Conservation (phyloP, 1,140 invertebrate genomes). For the Ips nitidus region DNA sequence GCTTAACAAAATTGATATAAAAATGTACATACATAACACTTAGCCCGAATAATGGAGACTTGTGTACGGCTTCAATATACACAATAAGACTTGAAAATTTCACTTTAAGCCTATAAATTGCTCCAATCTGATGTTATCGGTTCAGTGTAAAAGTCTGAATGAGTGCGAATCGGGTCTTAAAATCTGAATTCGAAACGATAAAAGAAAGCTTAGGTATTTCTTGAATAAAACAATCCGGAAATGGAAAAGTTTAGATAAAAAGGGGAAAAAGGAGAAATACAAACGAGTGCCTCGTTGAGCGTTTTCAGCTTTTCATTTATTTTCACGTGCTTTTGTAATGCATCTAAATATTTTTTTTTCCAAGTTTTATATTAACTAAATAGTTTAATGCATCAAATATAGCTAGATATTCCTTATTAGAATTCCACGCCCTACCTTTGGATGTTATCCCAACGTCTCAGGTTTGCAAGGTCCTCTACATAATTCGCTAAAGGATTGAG, state of each 20-base stretch:
- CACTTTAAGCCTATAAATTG: too few species aligned
- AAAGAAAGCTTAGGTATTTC: neutral
- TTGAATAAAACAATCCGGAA: slow-evolving; percentile 16
- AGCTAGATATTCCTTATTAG: slow-evolving; percentile 1
- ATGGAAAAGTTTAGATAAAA: slow-evolving; percentile 18
- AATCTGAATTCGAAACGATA: slow-evolving; percentile 11
- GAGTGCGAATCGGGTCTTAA: slow-evolving; percentile 11
- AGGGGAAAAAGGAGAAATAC: slow-evolving; percentile 9
- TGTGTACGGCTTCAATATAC: too few species aligned
- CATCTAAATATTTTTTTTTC: too few species aligned
- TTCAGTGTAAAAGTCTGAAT: neutral
- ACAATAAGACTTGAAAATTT: too few species aligned
- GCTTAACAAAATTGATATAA: too few species aligned
- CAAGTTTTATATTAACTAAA: neutral
- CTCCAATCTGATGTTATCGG: too few species aligned
- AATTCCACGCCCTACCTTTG: slow-evolving; percentile 3
- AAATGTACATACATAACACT: too few species aligned
- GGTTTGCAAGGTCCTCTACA: slow-evolving; percentile 1
- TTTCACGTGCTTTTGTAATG: too few species aligned
- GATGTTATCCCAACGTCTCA: slow-evolving; percentile 8
- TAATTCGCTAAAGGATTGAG: slow-evolving; percentile 39
- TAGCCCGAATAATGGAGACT: too few species aligned
- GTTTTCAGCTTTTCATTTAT: neutral
- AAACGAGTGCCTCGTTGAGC: neutral
- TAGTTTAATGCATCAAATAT: neutral